Base-by-base conservation (phyloP, 2,797 vertebrate genomes). In the Orestias chungarensis region DNA sequence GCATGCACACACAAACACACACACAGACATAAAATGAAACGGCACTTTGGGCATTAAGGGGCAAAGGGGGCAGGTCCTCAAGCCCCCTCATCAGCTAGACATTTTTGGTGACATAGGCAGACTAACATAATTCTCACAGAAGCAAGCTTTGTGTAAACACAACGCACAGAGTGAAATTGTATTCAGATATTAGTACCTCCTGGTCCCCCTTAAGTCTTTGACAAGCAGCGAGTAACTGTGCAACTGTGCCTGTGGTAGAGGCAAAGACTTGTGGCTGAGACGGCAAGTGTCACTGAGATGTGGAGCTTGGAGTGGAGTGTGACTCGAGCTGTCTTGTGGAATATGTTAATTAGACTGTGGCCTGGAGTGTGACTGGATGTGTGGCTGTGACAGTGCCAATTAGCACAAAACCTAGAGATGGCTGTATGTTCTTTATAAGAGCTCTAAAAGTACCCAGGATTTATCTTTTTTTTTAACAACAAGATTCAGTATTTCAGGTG, bases 331-430 rank as follows among this genome's bases (percentile, higher is more conserved):
- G 57, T 61, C 33, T 59, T 31, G 57, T 61, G 35, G 57, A 61
- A 61, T 61, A 61, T 61, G 57, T 14, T 61, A 61, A 61, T 61
- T 12, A 33, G 57, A 40, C 57, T 12, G 35, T 11, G 23, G 57
- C 57, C 23, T 61, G 57, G 57, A 59, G 35, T 61, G 33, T 61
- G 57, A 61, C 57, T 61, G 57, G 55, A 59, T 40, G 20, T 61
- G 57, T 61, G 33, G 20, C 57, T 38, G 35, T 61, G 57, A 61
- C 57, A 15, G 57, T n/a, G 57, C 57, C 57, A 61, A 61, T 61
- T 61, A 61, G 57, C 57, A 61, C 57, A 40, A 61, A 12, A 35
- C 33, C 33, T n/a, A 23, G 11, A 40, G 20, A 61, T n/a, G 57
- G 38, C 35, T 61, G 23, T n/a, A 61, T 40, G 57, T n/a, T 40